A percentile compares a stretch with the other conserved stretches of the same genome.
Evolutionary conservation across 2,888 invertebrate genomes (phyloP).

Genomic region (Argyra leucocephala): DNA sequence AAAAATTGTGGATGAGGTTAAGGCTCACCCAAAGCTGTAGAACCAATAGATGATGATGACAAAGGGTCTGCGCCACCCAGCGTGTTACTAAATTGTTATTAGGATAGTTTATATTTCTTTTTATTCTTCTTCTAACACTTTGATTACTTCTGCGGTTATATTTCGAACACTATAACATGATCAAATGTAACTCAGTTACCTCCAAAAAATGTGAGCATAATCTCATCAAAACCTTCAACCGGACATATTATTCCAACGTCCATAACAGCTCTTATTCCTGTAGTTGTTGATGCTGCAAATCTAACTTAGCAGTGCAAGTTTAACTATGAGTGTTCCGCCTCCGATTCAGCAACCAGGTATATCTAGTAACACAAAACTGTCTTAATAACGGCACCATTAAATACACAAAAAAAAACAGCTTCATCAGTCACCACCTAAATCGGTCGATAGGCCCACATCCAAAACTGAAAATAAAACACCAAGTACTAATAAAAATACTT

Average conservation of each 20-base stretch:
- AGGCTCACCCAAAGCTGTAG: too few species aligned
- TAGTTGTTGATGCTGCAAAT: constrained; percentile 39
- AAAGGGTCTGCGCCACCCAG: too few species aligned
- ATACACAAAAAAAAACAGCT: constrained; percentile 30
- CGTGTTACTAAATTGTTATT: too few species aligned
- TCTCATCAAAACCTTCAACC: not conserved
- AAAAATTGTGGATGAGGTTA: too few species aligned
- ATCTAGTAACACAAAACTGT: not conserved
- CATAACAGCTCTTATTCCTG: constrained; percentile 30
- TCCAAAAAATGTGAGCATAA: not conserved
- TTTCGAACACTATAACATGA: constrained; percentile 15
- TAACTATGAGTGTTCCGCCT: constrained; percentile 28
- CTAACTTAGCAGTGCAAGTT: too few species aligned
- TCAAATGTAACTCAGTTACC: not conserved
- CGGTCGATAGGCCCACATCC: constrained; percentile 23
- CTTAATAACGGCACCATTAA: constrained; percentile 27
- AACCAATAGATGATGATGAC: too few species aligned
- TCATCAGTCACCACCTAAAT: constrained; percentile 43
- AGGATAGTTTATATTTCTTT: too few species aligned
- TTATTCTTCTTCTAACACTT: too few species aligned
- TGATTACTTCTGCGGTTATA: too few species aligned
- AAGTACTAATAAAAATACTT: not conserved
- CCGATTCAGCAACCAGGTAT: constrained; percentile 24
- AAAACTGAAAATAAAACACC: constrained; percentile 2
- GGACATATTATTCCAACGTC: not conserved